A percentile compares a stretch with the other conserved stretches of the same genome.
phyloP scores from a whole-genome alignment of 2,888 invertebrate genomes.

The Protonemura montana region DNA sequence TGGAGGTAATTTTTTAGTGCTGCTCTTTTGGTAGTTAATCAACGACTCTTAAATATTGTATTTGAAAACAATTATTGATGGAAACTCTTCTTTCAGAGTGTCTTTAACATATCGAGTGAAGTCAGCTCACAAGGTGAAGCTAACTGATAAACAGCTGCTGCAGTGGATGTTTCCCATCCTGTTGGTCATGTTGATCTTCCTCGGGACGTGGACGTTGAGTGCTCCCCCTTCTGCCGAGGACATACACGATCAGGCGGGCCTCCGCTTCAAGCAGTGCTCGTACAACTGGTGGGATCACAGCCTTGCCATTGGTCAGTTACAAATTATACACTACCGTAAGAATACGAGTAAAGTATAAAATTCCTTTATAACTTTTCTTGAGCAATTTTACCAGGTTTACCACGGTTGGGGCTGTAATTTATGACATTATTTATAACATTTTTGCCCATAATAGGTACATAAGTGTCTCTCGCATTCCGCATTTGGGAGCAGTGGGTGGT shows the following conservation, averaged over 20 bases:
- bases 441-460: too few species aligned
- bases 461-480: too few species aligned
- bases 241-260: slow-evolving; percentile 75
- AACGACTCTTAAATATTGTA: too few species aligned
- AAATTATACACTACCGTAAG: too few species aligned
- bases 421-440: too few species aligned
- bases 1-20: slow-evolving; percentile 82
- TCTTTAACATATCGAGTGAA: slow-evolving; percentile 92
- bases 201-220: slow-evolving; percentile 90
- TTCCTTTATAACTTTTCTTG: too few species aligned
- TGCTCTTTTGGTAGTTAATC: too few species aligned
- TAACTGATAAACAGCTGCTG: slow-evolving; percentile 89
- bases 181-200: slow-evolving; percentile 86
- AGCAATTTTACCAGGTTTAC: too few species aligned
- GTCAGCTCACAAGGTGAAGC: slow-evolving; percentile 89
- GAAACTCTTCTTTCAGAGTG: slow-evolving; percentile 66
- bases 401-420: too few species aligned
- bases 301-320: slow-evolving; percentile 81
- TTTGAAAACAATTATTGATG: too few species aligned
- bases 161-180: slow-evolving; percentile 94
- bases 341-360: too few species aligned
- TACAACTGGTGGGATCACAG: slow-evolving; percentile 97
- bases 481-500: too few species aligned
- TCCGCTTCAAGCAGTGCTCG: slow-evolving; percentile 88
- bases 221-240: slow-evolving; percentile 84